Conservation (phyloP, 2,113 vertebrate species). For the Etia nguti region DNA sequence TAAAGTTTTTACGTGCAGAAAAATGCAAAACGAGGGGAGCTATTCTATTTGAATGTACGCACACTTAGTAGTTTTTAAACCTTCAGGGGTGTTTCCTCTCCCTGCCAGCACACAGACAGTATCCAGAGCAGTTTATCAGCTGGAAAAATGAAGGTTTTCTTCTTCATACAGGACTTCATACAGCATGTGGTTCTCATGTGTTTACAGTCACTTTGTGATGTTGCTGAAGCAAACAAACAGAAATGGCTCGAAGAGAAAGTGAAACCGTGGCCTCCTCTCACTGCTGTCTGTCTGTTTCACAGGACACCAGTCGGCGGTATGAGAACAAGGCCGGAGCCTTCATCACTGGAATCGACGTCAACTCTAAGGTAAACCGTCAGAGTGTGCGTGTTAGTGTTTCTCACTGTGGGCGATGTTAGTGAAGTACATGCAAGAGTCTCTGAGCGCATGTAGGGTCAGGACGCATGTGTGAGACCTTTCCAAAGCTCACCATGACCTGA, state of each 20-base stretch:
- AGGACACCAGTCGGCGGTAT: conserved; percentile 91
- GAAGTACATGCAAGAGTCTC: neutral
- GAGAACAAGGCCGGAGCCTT: conserved; percentile 98
- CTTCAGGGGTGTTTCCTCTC: neutral
- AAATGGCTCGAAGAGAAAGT: neutral
- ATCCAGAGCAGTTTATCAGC: neutral
- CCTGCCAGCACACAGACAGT: neutral
- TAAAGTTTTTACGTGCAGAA: neutral
- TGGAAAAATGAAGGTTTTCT: neutral
- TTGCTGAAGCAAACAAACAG: neutral
- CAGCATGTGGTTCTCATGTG: neutral
- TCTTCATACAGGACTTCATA: neutral
- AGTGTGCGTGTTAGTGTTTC: neutral
- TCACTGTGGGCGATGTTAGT: neutral
- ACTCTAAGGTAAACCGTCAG: conserved; percentile 82
- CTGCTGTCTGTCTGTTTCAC: conserved; percentile 5
- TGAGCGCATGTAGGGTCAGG: neutral
- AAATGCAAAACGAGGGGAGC: neutral
- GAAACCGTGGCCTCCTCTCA: neutral
- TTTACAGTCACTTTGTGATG: neutral
- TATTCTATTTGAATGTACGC: neutral
- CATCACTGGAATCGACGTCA: conserved; percentile 97
- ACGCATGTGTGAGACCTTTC: neutral
- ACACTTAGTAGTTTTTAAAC: neutral
- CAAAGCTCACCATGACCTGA: neutral